A percentile compares a stretch with the other conserved stretches of the same genome.
phyloP scores from a whole-genome alignment of 2,113 vertebrate genomes.

The Cichladusa arquata region DNA sequence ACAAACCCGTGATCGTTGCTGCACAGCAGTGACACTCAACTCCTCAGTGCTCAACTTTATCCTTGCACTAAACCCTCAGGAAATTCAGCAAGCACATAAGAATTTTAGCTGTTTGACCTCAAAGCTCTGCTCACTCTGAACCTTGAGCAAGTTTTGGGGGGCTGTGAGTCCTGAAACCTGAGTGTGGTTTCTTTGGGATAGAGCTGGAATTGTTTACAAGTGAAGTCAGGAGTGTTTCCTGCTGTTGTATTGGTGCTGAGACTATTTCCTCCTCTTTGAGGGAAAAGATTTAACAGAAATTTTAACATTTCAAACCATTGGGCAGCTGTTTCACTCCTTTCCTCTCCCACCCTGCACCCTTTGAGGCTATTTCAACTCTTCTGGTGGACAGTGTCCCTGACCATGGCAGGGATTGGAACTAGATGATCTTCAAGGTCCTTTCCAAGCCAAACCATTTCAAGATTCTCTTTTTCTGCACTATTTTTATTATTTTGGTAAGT shows the following conservation, averaged over 20 bases:
- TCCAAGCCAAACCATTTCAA: not conserved
- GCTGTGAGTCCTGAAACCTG: not conserved
- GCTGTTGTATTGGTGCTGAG: not conserved
- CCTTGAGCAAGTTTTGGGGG: not conserved
- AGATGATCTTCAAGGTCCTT: not conserved
- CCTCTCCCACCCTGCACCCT: not conserved
- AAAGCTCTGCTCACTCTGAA: not conserved
- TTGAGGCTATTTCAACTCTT: not conserved
- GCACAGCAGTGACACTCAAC: not conserved
- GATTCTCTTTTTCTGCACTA: not conserved
- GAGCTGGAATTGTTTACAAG: not conserved
- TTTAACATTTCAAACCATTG: not conserved
- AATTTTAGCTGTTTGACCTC: not conserved
- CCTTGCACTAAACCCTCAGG: not conserved
- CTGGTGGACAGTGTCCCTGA: not conserved
- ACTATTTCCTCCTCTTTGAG: not conserved
- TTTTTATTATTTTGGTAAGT: not conserved
- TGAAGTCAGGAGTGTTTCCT: conserved; percentile 8
- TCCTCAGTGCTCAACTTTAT: not conserved
- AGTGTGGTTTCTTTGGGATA: not conserved
- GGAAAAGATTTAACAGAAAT: not conserved
- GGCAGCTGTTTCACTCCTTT: not conserved
- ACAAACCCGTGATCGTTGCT: not conserved
- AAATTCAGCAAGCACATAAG: not conserved
- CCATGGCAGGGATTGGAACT: not conserved